Evolutionary conservation across 2,797 vertebrate genomes (phyloP).

Genomic region (Heterohyrax brucei): DNA sequence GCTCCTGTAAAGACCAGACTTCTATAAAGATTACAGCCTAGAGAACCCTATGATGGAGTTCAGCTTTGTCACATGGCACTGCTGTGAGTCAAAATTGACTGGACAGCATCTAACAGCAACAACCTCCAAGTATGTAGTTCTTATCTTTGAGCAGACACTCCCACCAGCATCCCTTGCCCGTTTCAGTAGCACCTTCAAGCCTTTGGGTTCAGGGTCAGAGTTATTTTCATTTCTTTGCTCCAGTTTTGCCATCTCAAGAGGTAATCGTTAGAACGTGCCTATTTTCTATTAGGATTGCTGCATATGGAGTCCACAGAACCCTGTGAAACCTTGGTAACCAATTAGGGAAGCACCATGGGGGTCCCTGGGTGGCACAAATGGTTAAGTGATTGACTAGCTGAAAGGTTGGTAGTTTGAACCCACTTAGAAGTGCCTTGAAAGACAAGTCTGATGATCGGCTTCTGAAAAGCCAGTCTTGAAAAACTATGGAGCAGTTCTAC

Average conservation of each 20-base stretch:
- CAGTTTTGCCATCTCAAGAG: constrained; percentile 41
- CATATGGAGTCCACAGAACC: not conserved
- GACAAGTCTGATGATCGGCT: not conserved
- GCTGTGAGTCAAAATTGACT: not conserved
- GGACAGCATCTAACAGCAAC: no score
- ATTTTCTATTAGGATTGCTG: not conserved
- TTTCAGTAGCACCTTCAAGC: constrained; percentile 39
- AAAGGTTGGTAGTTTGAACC: not conserved
- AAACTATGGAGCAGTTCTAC: not conserved
- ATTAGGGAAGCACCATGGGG: not conserved
- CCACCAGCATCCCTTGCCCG: not conserved
- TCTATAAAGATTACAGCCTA: no score
- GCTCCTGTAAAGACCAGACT: no score
- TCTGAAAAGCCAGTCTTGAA: not conserved
- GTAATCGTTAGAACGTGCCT: not conserved
- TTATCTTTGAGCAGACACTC: constrained; percentile 26
- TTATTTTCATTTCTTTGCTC: constrained; percentile 40
- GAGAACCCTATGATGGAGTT: no score
- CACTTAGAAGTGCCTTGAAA: not conserved
- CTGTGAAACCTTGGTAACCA: constrained; percentile 32
- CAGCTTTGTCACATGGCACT: no score
- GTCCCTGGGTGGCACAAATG: not conserved
- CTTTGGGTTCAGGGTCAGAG: not conserved
- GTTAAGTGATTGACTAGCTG: not conserved
- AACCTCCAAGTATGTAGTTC: not conserved